These are phyloP conservation scores for Malurus cyaneus DNA, from an alignment of 2,113 vertebrate genomes.

Conservation along the genomic window DNA sequence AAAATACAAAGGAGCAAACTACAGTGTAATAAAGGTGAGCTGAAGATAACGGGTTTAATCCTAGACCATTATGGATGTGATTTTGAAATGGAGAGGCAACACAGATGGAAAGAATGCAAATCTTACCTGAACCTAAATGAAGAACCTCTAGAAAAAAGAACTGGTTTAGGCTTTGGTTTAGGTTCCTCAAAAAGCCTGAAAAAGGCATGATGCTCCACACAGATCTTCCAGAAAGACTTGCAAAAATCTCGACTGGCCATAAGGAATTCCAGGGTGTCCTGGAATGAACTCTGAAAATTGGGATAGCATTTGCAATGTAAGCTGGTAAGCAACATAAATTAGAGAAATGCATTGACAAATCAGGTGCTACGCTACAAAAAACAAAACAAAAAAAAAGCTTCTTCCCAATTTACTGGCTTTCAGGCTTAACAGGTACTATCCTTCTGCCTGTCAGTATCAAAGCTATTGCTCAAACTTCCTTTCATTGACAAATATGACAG, in stretches of 20 bases:
- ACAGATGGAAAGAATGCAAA: background rate
- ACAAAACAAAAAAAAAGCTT: background rate
- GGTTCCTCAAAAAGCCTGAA: conserved; percentile 98
- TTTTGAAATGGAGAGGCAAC: background rate
- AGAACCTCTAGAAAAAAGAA: conserved; percentile 94
- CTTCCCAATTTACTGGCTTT: background rate
- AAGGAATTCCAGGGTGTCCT: conserved; percentile 95
- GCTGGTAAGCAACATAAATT: background rate
- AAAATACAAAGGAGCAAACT: background rate
- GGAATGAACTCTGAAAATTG: conserved; percentile 84
- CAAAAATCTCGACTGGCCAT: conserved; percentile 97
- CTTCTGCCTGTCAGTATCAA: background rate
- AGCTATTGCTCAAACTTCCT: background rate
- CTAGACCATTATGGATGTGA: background rate
- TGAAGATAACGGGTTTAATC: background rate
- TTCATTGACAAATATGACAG: background rate
- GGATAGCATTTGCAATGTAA: background rate
- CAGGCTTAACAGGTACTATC: background rate
- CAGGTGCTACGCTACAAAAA: accelerated
- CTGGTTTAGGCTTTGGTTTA: conserved; percentile 92
- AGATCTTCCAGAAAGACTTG: conserved; percentile 99
- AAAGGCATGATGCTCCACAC: conserved; percentile 97
- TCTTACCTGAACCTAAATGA: conserved; percentile 97
- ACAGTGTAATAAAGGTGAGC: background rate
- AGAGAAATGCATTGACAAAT: background rate